A percentile compares a stretch with the other conserved stretches of the same genome.
Evolutionary conservation across 2,888 invertebrate species (phyloP).

Genomic region (Andrena camellia): DNA sequence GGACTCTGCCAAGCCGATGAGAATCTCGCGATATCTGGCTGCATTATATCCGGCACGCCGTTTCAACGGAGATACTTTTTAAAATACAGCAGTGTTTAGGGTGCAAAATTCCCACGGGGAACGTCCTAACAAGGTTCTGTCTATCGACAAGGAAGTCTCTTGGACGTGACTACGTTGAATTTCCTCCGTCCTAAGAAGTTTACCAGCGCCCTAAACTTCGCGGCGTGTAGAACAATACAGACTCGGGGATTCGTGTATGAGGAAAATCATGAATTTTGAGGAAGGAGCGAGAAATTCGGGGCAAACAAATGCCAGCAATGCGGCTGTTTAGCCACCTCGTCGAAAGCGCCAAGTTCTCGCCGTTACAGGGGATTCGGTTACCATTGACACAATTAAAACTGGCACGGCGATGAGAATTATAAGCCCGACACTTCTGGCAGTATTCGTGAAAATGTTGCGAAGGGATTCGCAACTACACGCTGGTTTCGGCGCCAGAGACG

Average conservation of each 20-base stretch:
- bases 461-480: neutral
- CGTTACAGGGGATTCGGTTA: no score
- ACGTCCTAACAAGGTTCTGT: neutral
- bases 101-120: neutral
- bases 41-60: no score
- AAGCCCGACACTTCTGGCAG: no score
- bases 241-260: neutral
- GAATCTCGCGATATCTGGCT: neutral
- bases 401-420: no score
- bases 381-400: no score
- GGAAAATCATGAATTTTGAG: neutral
- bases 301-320: neutral
- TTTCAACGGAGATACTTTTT: no score
- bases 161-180: neutral
- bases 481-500: neutral
- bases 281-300: neutral
- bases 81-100: no score
- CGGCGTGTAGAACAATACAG: slow-evolving; percentile 2
- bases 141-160: slow-evolving; percentile 1
- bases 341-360: neutral
- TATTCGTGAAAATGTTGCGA: no score
- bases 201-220: neutral
- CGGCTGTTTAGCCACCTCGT: slow-evolving; percentile 1
- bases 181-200: neutral
- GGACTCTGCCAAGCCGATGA: neutral